Evolutionary conservation across 2,797 vertebrate species (phyloP), one percentile per base, ranked within the genome.

Genomic region (Danio choprae): DNA sequence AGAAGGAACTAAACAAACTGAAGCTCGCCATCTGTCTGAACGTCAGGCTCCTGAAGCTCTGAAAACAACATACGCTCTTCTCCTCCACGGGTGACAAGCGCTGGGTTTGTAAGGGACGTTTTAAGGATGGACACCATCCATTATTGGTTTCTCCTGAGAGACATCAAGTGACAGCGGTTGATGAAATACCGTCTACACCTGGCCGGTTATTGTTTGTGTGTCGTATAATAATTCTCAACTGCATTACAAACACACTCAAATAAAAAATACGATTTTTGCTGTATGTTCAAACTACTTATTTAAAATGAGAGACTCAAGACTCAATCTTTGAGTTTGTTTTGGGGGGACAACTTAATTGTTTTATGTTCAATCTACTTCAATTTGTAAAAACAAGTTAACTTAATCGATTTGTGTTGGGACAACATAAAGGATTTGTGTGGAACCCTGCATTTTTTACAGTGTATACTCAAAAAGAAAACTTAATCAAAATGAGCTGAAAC

Each of bases 11-110:
- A 82, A 82, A 81, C 46, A 41, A 81, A 81, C 70, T 79, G 62
- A 84, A 85, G 80, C 58, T 43, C 76, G 74, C 84, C 85, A 86
- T 86, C 83, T 87, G 83, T 83, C 72, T 74, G 50, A 79, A 41
- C 38, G 69, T 77, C 69, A 77, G 67, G 64, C 72, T 85, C 69
- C 67, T 55, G 50, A 70, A 40, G 68, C 62, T 74, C 64, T 46
- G 16, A 46, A 86, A 81, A 86, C 83, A 82, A 80, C 70, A 73
- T 64, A 43, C 53, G 16, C 65, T 50, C 40, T 46, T 48, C 53
- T 80, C 80, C 56, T 78, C 51, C 22, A 64, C 36, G 74, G 58
- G 77, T 84, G 76, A 80, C 78, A 71, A 74, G 80, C 65, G 68
- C 64, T 46, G 41, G 55, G 53, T 18, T 79, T 81, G 62, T 76